Base-by-base conservation (phyloP, 2,888 invertebrate species). In the Ariolimax columbianus region DNA sequence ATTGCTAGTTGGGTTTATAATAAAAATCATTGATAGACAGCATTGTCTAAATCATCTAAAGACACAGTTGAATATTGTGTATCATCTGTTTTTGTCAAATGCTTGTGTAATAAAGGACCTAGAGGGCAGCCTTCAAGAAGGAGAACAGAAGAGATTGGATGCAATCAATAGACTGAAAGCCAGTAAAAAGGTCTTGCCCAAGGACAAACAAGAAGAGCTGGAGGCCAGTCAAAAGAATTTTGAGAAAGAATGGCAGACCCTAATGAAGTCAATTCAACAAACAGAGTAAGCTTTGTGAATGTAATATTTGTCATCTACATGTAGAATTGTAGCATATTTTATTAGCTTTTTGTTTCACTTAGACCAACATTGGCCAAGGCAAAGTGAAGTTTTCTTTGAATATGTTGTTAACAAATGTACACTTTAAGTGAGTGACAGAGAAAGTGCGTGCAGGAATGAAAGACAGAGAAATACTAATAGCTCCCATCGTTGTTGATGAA, bases 91-190 rank as follows among this genome's bases (percentile, higher is more conserved):
- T 63, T 63, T 63, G 59, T 63, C 55, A 55, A 30, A 30, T 63
- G 17, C 6, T 19, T 80, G 6, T 68, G 26, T 78, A 7, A 66
- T 23, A 43, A 83, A 92, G 91, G 93, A 93, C 73, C 88, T 93
- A 43, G 88, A 91, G 85, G 88, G 88, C 82, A 96, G 97, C 0
- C 93, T 98, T 59, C 95, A 95, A 85, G 97, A 97, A 88, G 93
- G 93, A n/a, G 90, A 93, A 82, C 87, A 90, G 86, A 96, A 96
- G 90, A 96, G 97, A 0, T 95, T 97, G 85, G 95, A 96, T 88
- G 95, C 97, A 87, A 94, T 97, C 1, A 95, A 96, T 89, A 95
- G 96, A 75, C 96, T 97, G 6, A 97, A 97, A 63, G 89, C 91
- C 47, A 87, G 92, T 26, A 90, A 90, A 77, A 82, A 89, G n/a